Percentiles rank a stretch among this genome's conserved stretches.
Conservation (phyloP, 2,888 invertebrate species). For the Pyralis farinalis region DNA sequence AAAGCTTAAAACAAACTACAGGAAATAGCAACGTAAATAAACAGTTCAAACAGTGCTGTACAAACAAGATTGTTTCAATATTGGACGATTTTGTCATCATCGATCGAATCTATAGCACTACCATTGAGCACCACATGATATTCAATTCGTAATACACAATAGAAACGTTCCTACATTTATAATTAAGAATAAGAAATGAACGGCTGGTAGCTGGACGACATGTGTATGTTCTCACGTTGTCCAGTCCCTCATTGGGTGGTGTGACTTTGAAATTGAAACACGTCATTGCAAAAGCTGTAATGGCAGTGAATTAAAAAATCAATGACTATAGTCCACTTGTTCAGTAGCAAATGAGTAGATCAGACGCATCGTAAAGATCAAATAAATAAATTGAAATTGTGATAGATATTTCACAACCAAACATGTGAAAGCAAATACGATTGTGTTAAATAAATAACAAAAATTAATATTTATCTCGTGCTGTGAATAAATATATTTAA, state of each 20-base stretch:
- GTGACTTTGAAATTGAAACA: constrained; percentile 53
- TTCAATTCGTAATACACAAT: background rate
- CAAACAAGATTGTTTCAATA: constrained; percentile 25
- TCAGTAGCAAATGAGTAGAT: constrained; percentile 21
- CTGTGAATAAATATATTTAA: background rate
- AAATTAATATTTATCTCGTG: background rate
- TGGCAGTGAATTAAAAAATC: constrained; percentile 53
- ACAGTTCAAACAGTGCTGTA: constrained; percentile 10
- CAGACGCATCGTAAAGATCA: constrained; percentile 29
- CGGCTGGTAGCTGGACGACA: constrained; percentile 38
- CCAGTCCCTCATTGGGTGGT: constrained; percentile 28
- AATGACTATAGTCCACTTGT: constrained; percentile 36
- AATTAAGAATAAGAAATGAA: constrained; percentile 53
- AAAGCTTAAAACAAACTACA: background rate
- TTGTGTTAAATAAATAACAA: background rate
- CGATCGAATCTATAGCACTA: constrained; percentile 35
- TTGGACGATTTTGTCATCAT: constrained; percentile 33
- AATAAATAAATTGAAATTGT: background rate
- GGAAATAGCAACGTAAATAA: constrained; percentile 10
- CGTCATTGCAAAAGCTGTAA: constrained; percentile 52
- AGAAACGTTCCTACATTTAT: constrained; percentile 36
- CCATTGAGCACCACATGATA: constrained; percentile 20
- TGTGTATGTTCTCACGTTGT: constrained; percentile 45
- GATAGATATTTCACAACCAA: no score
- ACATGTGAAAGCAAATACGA: background rate